A percentile compares a stretch with the other conserved stretches of the same genome.
Evolutionary conservation across 2,888 invertebrate genomes (phyloP).

Genomic region (Microdon myrmicae): DNA sequence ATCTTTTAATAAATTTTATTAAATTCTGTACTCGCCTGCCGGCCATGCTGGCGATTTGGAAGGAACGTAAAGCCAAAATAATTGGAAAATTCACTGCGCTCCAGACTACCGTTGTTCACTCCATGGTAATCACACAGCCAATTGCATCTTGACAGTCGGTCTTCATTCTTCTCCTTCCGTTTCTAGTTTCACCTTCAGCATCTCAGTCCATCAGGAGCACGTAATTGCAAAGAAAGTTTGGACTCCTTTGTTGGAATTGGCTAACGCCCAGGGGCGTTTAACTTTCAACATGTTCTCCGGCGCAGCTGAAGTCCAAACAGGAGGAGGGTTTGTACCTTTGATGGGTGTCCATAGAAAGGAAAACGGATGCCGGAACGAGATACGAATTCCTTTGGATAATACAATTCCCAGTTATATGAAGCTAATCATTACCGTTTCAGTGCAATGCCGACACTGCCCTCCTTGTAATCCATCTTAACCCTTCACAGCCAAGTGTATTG

Average conservation of each 20-base stretch:
- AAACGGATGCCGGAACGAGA: constrained; percentile 5
- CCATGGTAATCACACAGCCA: constrained; percentile 45
- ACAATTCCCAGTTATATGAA: constrained; percentile 6
- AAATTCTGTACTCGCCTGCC: constrained; percentile 29
- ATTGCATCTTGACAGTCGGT: constrained; percentile 31
- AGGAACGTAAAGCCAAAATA: constrained; percentile 42
- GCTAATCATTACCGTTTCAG: constrained; percentile 37
- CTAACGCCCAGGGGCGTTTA: constrained; percentile 16
- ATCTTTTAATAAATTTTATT: constrained; percentile 42
- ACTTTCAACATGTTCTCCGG: constrained; percentile 8
- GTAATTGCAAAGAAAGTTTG: constrained; percentile 38
- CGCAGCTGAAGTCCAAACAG: no score
- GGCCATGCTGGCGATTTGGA: background rate
- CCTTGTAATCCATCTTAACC: constrained; percentile 43
- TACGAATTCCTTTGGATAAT: constrained; percentile 30
- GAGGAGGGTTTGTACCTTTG: no score
- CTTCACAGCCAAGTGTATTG: constrained; percentile 32
- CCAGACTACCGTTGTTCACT: constrained; percentile 17
- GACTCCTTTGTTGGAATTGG: constrained; percentile 38
- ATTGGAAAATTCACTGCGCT: constrained; percentile 35
- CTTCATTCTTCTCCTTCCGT: constrained; percentile 5
- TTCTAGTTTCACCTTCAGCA: constrained; percentile 24
- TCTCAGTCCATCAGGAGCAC: constrained; percentile 44
- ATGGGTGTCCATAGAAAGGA: no score
- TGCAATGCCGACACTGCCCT: constrained; percentile 13